These are phyloP conservation scores for Drosophila nigrodunni DNA, from an alignment of 1,140 invertebrate genomes.

Conservation along the genomic window DNA sequence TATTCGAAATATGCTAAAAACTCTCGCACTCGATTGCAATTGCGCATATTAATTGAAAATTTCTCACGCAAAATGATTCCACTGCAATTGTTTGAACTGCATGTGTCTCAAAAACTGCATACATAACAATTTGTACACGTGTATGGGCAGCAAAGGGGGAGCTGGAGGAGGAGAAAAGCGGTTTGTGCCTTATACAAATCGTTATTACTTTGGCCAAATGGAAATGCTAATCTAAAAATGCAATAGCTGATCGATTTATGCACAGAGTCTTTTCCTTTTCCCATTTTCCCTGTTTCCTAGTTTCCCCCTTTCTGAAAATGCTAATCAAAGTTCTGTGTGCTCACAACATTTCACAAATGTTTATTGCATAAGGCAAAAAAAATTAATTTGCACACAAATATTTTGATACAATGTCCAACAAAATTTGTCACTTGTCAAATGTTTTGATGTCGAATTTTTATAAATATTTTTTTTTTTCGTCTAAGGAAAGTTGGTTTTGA, in stretches of 20 bases:
- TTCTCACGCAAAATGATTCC: slow-evolving; percentile 66
- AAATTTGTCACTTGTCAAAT: neutral
- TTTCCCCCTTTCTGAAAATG: neutral
- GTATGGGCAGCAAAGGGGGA: neutral
- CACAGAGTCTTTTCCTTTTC: slow-evolving; percentile 7
- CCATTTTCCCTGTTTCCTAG: neutral
- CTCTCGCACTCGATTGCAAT: slow-evolving; percentile 56
- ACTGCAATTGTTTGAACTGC: slow-evolving; percentile 43
- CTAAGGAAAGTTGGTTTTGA: neutral
- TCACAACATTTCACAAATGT: slow-evolving; percentile 13
- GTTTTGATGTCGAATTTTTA: neutral
- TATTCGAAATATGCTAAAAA: slow-evolving; percentile 70
- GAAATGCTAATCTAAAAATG: slow-evolving; percentile 60
- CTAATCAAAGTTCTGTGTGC: slow-evolving; percentile 15
- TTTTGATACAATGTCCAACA: neutral
- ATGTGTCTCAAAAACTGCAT: slow-evolving; percentile 44
- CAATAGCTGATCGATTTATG: slow-evolving; percentile 54
- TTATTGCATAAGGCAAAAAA: slow-evolving; percentile 7
- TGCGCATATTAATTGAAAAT: slow-evolving; percentile 80
- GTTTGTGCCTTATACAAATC: slow-evolving; percentile 32
- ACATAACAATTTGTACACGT: slow-evolving; percentile 41
- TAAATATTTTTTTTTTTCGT: neutral
- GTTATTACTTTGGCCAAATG: slow-evolving; percentile 52
- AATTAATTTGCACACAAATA: slow-evolving; percentile 1
- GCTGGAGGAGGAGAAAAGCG: neutral